Evolutionary conservation across 2,797 vertebrate genomes (phyloP), one percentile per base, ranked within the genome.

Genomic region (Pseudochaenichthys georgianus): DNA sequence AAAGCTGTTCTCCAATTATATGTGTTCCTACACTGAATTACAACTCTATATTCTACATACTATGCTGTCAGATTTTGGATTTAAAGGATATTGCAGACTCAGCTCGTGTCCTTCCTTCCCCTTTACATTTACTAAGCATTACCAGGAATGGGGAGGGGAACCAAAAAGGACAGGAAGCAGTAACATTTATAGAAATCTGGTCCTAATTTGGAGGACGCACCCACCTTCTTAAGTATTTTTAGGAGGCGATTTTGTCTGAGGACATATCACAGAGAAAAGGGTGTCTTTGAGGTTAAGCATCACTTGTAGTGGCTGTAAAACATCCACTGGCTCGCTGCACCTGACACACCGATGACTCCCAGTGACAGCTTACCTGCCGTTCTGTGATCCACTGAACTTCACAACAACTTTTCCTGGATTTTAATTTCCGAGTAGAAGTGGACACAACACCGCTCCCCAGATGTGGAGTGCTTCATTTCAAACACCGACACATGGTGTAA

Each of bases 161-260:
- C 72, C 79, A 47, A 74, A 28, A 58, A 17, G 70, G 67, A 73
- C 82, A 83, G 89, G 88, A 88, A 88, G 81, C 64, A 83, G 52
- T 79, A 79, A 59, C 62, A 58, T 86, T 87, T 80, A 84, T 84
- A 76, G 82, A 82, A 87, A 87, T 87, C 64, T 89, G 87, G 75
- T 83, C 50, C 69, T 78, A 60, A 87, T 92, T 88, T 88, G 45
- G 58, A 52, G 43, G 54, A 65, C 68, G 66, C 81, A n/a, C n/a
- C n/a, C n/a, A 68, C 59, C 81, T 75, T 38, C 71, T 52, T 61
- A 60, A 9, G 15, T 17, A 17, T 43, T 48, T 51, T 51, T 41
- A n/a, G 7, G 6, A 1, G n/a, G 16, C 3, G 15, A 11, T 11
- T 42, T 64, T 12, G 3, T 64, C 17, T 43, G 2, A 28, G 45